Evolutionary conservation across 2,113 vertebrate genomes (phyloP), one percentile per base, ranked within the genome.

Genomic region (Hippocampus barbouri): DNA sequence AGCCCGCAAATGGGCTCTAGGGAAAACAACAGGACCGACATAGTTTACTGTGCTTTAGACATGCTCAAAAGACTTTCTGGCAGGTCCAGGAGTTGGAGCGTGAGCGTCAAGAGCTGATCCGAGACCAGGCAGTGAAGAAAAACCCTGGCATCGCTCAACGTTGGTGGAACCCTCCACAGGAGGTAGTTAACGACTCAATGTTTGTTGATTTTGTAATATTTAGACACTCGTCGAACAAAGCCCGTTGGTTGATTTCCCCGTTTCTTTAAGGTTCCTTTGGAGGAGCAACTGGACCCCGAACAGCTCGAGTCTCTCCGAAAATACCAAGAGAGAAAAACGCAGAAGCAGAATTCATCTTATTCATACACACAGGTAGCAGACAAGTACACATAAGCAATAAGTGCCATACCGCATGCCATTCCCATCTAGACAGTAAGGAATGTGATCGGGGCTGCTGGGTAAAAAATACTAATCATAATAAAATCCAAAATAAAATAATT

Each of bases 141-240:
- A 99, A 99, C 23, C 95, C 97, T 0, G 93, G 84, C 45, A 98
- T 98, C 30, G 95, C 96, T 0, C 86, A 93, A 5, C 98, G 98
- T 71, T 99, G 96, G 97, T 99, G 97, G 97, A 98, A 99, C 54
- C 97, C 96, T 57, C 96, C 97, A 7, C 95, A 96, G 15, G 96
- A 98, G 82, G 97, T 91, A 93, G 75, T 82, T 83, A 20, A 47
- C 2, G 8, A 2, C 60, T 66, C 0, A 7, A 12, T 61, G 1
- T 53, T 16, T 23, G 12, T 30, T 47, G 8, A 34, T 21, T 72
- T 34, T 40, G 5, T 54, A 30, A 25, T 45, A 27, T 40, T 43
- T 10, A 72, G 14, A 47, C 21, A 68, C 38, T 69, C 7, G 66
- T 21, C 68, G 11, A 68, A 9, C 30, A 34, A 14, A 6, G 8